phyloP scores from a whole-genome alignment of 2,113 vertebrate species.

The Cettia cetti region DNA sequence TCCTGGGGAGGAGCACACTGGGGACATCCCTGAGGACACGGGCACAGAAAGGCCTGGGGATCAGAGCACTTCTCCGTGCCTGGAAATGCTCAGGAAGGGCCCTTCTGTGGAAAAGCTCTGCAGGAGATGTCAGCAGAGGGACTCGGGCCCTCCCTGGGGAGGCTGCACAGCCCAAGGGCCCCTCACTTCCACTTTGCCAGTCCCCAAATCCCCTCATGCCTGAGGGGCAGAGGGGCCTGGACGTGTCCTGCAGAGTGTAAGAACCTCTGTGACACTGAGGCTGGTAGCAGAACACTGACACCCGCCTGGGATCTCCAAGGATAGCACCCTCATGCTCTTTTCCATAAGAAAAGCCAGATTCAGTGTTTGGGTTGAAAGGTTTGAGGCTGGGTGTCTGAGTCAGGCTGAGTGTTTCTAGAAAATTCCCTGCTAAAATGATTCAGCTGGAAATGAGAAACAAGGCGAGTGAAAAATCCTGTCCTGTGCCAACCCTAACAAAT shows the following conservation, averaged over 20 bases:
- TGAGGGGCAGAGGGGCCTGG: neutral
- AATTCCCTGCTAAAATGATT: slow-evolving; percentile 23
- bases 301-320: neutral
- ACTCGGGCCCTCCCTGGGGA: neutral
- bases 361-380: neutral
- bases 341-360: neutral
- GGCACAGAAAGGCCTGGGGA: neutral
- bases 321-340: neutral
- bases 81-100: neutral
- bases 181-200: neutral
- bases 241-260: neutral
- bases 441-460: slow-evolving; percentile 9
- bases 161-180: neutral
- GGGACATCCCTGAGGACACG: neutral
- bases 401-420: neutral
- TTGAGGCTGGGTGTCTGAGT: neutral
- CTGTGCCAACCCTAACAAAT: slow-evolving; percentile 31
- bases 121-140: neutral
- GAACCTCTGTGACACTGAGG: neutral
- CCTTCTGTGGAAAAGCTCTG: neutral
- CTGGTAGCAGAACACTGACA: neutral
- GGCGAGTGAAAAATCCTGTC: neutral
- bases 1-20: neutral
- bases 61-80: neutral
- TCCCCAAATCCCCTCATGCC: neutral